Evolutionary conservation across 2,113 vertebrate species (phyloP).

Genomic region (Paramisgurnus dabryanus): DNA sequence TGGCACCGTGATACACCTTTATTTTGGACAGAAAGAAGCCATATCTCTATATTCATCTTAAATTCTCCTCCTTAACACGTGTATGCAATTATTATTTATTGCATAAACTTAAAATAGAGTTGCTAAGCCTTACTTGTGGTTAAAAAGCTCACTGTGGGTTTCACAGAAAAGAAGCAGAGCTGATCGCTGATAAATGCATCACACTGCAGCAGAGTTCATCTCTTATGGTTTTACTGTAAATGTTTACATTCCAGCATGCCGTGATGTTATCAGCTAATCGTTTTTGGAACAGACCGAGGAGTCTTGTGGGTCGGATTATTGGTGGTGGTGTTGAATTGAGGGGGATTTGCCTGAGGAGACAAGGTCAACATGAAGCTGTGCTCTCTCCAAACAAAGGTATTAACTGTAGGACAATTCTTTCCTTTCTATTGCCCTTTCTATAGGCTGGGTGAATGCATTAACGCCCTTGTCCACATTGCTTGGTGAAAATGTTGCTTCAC

Average conservation of each 20-base stretch:
- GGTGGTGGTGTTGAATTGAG: slow-evolving; percentile 25
- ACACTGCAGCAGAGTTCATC: slow-evolving; percentile 62
- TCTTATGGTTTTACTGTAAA: slow-evolving; percentile 77
- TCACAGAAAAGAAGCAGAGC: slow-evolving; percentile 46
- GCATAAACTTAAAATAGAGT: slow-evolving; percentile 6
- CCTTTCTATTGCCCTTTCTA: slow-evolving; percentile 62
- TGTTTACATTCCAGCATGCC: slow-evolving; percentile 78
- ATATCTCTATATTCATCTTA: no score
- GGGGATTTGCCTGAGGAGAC: slow-evolving; percentile 52
- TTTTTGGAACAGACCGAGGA: slow-evolving; percentile 70
- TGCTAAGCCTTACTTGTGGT: not conserved
- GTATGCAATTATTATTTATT: no score
- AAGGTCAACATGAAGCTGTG: slow-evolving; percentile 66
- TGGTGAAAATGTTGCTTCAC: slow-evolving; percentile 15
- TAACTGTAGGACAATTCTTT: slow-evolving; percentile 69
- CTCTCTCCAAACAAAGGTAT: slow-evolving; percentile 74
- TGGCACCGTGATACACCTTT: no score
- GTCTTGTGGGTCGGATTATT: slow-evolving; percentile 70
- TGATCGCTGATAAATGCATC: slow-evolving; percentile 68
- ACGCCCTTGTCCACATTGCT: not conserved
- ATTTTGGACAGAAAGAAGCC: no score
- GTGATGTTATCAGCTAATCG: slow-evolving; percentile 79
- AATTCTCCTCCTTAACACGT: no score
- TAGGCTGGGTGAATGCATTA: slow-evolving; percentile 58
- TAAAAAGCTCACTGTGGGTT: slow-evolving; percentile 15